These are phyloP conservation scores for Scomberomorus guttatus DNA, from an alignment of 2,797 vertebrate species.

Conservation along the genomic window DNA sequence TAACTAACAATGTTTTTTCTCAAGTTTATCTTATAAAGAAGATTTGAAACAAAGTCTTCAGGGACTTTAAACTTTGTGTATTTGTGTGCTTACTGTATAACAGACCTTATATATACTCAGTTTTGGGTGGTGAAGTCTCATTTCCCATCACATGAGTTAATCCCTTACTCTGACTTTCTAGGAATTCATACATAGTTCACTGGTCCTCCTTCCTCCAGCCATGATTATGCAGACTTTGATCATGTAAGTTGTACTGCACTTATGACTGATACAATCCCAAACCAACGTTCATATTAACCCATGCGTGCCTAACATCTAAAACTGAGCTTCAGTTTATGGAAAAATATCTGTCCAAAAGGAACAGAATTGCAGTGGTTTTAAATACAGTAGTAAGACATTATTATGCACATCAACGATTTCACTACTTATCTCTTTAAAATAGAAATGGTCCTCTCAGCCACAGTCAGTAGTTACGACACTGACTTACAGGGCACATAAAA, in stretches of 20 bases:
- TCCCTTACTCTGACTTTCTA: slow-evolving; percentile 38
- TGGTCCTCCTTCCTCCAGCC: not conserved
- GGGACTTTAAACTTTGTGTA: not conserved
- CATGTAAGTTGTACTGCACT: not conserved
- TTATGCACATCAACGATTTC: not conserved
- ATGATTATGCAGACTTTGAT: slow-evolving; percentile 14
- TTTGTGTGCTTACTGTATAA: not conserved
- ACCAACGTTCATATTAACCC: not conserved
- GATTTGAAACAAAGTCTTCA: not conserved
- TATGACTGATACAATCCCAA: slow-evolving; percentile 1
- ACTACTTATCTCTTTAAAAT: not conserved
- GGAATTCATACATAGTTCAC: slow-evolving; percentile 27
- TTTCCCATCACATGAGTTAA: not conserved
- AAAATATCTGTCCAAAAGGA: not conserved
- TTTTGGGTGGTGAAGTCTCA: not conserved
- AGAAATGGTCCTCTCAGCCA: not conserved
- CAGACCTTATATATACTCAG: not conserved
- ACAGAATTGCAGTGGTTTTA: not conserved
- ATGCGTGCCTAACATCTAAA: not conserved
- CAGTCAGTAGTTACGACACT: not conserved
- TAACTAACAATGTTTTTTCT: no score
- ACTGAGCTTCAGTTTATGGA: not conserved
- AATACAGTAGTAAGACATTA: not conserved
- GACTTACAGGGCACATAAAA: not conserved
- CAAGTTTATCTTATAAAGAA: not conserved